Conservation (phyloP, 2,113 vertebrate species). For the Vidua macroura region DNA sequence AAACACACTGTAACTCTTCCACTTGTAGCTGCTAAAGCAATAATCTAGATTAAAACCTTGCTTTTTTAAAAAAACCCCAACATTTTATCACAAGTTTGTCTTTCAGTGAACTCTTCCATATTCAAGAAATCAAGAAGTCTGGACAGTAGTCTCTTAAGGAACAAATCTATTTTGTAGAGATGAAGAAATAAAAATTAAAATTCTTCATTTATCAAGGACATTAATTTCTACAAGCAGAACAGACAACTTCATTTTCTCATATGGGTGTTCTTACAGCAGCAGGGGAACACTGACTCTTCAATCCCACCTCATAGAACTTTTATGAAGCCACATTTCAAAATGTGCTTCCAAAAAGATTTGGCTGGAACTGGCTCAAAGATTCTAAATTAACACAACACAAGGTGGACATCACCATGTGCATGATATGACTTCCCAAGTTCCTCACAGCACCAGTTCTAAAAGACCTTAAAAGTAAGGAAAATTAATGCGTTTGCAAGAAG, state of each 20-base stretch:
- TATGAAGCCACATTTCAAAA: not conserved
- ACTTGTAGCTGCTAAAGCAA: not conserved
- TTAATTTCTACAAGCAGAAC: not conserved
- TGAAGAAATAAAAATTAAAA: not conserved
- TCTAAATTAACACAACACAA: not conserved
- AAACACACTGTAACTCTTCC: not conserved
- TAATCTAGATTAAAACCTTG: not conserved
- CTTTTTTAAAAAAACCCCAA: rapidly evolving
- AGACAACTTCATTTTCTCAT: not conserved
- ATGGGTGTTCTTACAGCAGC: not conserved
- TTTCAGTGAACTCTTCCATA: not conserved
- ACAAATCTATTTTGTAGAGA: not conserved
- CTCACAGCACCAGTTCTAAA: not conserved
- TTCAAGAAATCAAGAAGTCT: not conserved
- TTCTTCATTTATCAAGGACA: not conserved
- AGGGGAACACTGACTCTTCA: not conserved
- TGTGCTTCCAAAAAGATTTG: not conserved
- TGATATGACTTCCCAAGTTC: not conserved
- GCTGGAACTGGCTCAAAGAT: not conserved
- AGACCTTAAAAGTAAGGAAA: not conserved
- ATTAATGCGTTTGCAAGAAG: not conserved
- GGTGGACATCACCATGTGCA: rapidly evolving
- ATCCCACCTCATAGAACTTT: not conserved
- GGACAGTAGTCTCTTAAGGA: not conserved
- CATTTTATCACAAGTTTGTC: not conserved